Base-by-base conservation (phyloP, 2,888 invertebrate species). In the Dione vanillae region DNA sequence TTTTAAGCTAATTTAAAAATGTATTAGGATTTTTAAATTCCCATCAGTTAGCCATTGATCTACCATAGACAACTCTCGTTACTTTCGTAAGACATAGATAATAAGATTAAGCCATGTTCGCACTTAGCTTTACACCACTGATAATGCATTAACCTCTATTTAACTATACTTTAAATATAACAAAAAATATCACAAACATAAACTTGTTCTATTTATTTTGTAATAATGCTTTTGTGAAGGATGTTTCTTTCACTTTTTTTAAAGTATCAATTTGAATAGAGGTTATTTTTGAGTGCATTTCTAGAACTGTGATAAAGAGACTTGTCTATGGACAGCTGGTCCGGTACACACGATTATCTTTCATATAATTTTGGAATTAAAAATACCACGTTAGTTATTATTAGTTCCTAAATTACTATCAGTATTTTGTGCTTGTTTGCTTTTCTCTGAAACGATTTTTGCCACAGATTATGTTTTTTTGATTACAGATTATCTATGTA, bases 361-460 rank as follows among this genome's bases (percentile, higher is more conserved):
- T 56, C 70, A 58, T 73, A 62, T 71, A 69, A 71, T 77, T 77
- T 75, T 65, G 76, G 76, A 75, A 77, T 77, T 77, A 67, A 67
- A 74, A 73, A 71, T 67, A 52, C 69, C 73, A 71, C 74, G 82
- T 86, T 84, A 87, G 89, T 90, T 90, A 85, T 80, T 79, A 82
- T 85, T 88, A 90, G 92, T 92, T 92, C 92, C 92, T 92, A 89
- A 91, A 91, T 90, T 88, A 91, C 90, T 82, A 86, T 85, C 92
- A 92, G 91, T 92, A 92, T 92, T 92, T 86, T 77, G 80, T 83
- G 80, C 81, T 78, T 73, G 78, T 80, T 85, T 76, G 83, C 82
- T 78, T 78, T 61, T 35, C 45, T 75, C 74, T 75, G 5, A 27
- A 27, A 76, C 72, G 73, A 72, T 74, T 77, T 70, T 58, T 66